Evolutionary conservation across 92 coral and sea anemone genomes (phyloP), one percentile per base, ranked within the genome.

Genomic region (Palythoa grandis): DNA sequence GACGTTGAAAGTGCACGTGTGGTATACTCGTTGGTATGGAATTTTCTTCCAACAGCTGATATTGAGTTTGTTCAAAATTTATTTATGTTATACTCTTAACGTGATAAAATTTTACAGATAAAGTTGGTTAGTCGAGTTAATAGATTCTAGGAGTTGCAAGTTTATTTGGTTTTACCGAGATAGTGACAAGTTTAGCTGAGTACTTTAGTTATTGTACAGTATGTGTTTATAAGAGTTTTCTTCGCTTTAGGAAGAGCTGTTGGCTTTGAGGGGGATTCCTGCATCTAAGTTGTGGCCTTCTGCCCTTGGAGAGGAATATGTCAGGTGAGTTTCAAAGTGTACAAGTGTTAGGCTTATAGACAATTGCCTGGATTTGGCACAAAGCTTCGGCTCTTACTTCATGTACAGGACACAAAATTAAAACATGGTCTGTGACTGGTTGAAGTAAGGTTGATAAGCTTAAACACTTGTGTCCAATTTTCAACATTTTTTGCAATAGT

Each of bases 201-300:
- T 8, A 43, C 7, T 43, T 43, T 4, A 5, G 35, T 48, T 22
- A 40, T 6, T 47, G 7, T 48, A n/a, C 48, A 17, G 54, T 0
- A 5, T 38, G 35, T 11, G 23, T 67, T 7, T 67, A 38, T 38
- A 12, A 35, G 35, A 60, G 50, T 10, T 39, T 58, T 84, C 52
- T 87, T 77, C 82, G 77, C 29, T 25, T 75, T 63, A 96, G 98
- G 98, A 96, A 11, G 96, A 94, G 38, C 74, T 94, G 52, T 73
- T 89, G 48, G 88, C 89, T 20, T 35, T 96, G 24, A 94, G 92
- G 77, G 98, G 88, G 23, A 83, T 91, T 43, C 92, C 98, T 48
- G 92, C 93, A 11, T 92, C 95, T 4, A 90, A 93, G 43, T 76
- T 89, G 8, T 93, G 98, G 92, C 98, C 98, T 12, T 76, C 91